phyloP scores from a whole-genome alignment of 2,797 vertebrate species.

The Alfaro cultratus region DNA sequence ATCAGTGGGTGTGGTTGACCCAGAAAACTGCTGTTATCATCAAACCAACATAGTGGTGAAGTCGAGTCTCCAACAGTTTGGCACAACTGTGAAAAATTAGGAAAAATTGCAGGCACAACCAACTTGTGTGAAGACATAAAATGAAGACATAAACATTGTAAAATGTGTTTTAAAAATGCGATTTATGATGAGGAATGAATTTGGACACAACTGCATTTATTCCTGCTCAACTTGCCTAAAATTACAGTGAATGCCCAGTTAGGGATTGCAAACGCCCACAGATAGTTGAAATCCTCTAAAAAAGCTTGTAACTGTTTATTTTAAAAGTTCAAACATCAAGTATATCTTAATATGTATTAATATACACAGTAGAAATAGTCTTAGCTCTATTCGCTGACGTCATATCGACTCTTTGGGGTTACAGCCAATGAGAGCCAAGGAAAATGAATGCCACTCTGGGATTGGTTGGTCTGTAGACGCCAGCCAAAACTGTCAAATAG shows the following conservation, averaged over 20 bases:
- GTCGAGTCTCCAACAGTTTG: not conserved
- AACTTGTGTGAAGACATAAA: not conserved
- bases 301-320: not conserved
- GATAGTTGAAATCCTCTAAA: not conserved
- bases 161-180: not conserved
- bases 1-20: conserved; percentile 17
- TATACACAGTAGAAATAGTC: not conserved
- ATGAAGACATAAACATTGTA: not conserved
- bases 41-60: not conserved
- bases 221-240: too few relatives aligned
- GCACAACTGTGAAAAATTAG: not conserved
- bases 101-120: too few relatives aligned
- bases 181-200: not conserved
- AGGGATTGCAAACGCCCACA: too few relatives aligned
- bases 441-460: not conserved
- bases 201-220: not conserved
- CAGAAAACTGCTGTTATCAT: conserved; percentile 1
- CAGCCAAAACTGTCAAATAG: not conserved
- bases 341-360: not conserved
- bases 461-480: not conserved
- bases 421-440: not conserved
- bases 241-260: too few relatives aligned
- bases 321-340: not conserved
- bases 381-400: not conserved
- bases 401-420: not conserved